A percentile compares a stretch with the other conserved stretches of the same genome.
Evolutionary conservation across 1,140 invertebrate genomes (phyloP).

Genomic region (Caenorhabditis briggsae): DNA sequence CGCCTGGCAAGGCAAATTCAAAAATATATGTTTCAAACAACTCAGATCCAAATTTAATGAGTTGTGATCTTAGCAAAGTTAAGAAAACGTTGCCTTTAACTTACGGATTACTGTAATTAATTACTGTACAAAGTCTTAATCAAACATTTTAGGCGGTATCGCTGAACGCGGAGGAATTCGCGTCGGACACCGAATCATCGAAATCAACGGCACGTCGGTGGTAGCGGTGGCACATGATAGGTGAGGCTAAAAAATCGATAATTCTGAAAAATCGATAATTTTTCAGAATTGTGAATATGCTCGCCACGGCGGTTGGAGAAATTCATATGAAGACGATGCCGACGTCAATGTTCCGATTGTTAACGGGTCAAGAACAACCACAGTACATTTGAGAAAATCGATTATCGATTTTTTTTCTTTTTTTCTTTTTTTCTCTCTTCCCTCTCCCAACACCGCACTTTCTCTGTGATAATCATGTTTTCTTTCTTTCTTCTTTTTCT

Average conservation of each 20-base stretch:
- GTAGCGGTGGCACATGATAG: conserved; percentile 99
- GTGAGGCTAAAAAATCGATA: conserved; percentile 56
- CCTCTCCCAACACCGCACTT: background rate
- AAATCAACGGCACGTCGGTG: conserved; percentile 99
- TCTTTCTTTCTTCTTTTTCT: background rate
- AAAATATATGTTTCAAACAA: no score
- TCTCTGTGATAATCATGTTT: background rate
- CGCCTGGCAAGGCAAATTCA: no score
- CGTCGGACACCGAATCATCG: conserved; percentile 98
- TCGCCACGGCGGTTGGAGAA: conserved; percentile 98
- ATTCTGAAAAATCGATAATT: background rate
- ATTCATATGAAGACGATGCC: conserved; percentile 99
- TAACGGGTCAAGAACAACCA: conserved; percentile 98
- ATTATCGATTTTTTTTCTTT: background rate
- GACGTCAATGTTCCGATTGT: conserved; percentile 97
- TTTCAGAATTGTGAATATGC: conserved; percentile 89
- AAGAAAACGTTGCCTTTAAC: background rate
- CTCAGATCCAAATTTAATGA: no score
- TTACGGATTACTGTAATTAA: conserved; percentile 60
- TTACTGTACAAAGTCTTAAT: no score
- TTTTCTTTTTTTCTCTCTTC: background rate
- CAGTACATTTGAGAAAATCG: conserved; percentile 86
- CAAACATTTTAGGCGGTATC: no score
- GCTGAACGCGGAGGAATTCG: conserved; percentile 97
- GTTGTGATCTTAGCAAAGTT: no score